A percentile compares a stretch with the other conserved stretches of the same genome.
Conservation (phyloP, 2,888 invertebrate species). For the Netelia virgata region DNA sequence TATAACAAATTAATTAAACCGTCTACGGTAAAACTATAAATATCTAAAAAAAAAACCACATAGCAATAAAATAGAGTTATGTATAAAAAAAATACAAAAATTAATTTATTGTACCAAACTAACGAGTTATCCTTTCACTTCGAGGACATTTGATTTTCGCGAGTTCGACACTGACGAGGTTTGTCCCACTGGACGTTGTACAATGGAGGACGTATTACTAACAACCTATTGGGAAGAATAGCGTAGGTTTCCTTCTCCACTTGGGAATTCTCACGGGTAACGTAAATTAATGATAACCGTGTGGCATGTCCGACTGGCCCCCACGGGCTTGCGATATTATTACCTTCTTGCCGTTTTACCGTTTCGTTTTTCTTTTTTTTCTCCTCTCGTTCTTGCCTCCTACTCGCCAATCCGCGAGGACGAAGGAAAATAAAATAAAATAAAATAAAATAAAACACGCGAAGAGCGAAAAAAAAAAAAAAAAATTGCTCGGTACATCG, state of each 20-base stretch:
- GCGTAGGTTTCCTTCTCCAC: constrained; percentile 42
- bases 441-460: not conserved
- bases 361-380: constrained; percentile 31
- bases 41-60: too few relatives aligned
- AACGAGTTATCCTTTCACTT: too few relatives aligned
- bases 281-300: constrained; percentile 67
- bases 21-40: too few relatives aligned
- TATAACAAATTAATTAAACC: too few relatives aligned
- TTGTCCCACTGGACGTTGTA: too few relatives aligned
- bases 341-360: constrained; percentile 59
- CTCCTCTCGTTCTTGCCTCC: not conserved
- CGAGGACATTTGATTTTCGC: too few relatives aligned
- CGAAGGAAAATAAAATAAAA: constrained; percentile 7
- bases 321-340: constrained; percentile 53
- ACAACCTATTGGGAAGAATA: not conserved
- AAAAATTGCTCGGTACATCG: constrained; percentile 23
- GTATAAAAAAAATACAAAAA: too few relatives aligned
- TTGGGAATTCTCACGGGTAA: constrained; percentile 67
- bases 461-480: not conserved
- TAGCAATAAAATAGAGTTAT: too few relatives aligned
- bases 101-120: too few relatives aligned
- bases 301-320: not conserved
- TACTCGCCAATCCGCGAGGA: not conserved
- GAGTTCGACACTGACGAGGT: too few relatives aligned
- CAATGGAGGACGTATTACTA: too few relatives aligned